Conservation (phyloP, 2,113 vertebrate genomes). For the Mungos mungo region DNA sequence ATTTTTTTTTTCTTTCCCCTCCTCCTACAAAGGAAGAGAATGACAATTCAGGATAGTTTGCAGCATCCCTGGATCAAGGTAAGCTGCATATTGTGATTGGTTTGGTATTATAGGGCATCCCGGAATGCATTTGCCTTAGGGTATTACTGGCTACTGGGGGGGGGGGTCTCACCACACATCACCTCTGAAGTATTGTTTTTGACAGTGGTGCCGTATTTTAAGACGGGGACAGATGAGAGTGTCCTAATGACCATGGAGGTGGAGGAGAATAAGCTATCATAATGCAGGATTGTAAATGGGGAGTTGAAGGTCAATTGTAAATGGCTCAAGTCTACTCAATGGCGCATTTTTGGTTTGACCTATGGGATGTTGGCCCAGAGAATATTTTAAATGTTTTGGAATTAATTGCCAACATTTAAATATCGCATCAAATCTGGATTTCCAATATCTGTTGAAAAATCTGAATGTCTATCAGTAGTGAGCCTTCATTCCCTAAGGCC, state of each 20-base stretch:
- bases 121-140: neutral
- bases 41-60: constrained; percentile 97
- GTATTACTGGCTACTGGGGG: accelerated
- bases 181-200: neutral
- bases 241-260: neutral
- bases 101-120: neutral
- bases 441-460: neutral
- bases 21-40: constrained; percentile 91
- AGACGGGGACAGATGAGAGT: neutral
- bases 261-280: neutral
- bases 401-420: neutral
- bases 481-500: neutral
- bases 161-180: neutral
- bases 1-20: neutral
- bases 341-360: neutral
- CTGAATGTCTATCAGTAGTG: neutral
- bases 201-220: neutral
- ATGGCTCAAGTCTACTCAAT: neutral
- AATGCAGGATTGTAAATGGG: neutral
- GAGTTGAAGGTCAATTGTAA: neutral
- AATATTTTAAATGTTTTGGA: neutral
- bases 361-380: neutral
- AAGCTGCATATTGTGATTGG: neutral
- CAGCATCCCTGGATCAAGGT: constrained; percentile 99
- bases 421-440: neutral